Conservation (phyloP, 2,113 vertebrate species). For the Motacilla alba region DNA sequence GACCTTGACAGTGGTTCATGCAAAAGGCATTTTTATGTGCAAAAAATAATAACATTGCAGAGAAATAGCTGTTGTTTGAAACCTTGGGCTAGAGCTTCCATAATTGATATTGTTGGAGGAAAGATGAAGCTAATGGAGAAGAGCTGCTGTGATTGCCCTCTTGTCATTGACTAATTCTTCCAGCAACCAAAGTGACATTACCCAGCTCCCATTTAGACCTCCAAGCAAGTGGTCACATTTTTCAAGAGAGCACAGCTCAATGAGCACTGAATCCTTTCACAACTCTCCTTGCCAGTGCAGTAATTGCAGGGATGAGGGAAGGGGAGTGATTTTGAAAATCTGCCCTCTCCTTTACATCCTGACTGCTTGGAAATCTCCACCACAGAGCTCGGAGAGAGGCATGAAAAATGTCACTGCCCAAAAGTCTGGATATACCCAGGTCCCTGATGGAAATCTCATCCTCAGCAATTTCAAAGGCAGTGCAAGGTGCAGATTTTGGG, state of each 20-base stretch:
- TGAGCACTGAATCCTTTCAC: background rate
- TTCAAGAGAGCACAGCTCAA: background rate
- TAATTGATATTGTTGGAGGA: conserved; percentile 56
- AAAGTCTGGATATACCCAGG: background rate
- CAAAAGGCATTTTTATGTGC: conserved; percentile 55
- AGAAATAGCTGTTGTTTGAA: conserved; percentile 54
- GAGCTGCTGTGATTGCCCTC: conserved; percentile 32
- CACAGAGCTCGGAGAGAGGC: fast-evolving
- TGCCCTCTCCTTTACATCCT: background rate
- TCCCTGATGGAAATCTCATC: background rate
- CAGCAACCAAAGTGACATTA: conserved; percentile 1
- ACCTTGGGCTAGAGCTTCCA: conserved; percentile 44
- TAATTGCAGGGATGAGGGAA: background rate
- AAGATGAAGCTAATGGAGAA: conserved; percentile 51
- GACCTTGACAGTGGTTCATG: conserved; percentile 59
- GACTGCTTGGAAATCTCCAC: background rate
- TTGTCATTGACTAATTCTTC: conserved; percentile 57
- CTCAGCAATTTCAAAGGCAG: background rate
- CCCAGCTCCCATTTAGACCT: conserved; percentile 12
- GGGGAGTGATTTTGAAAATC: background rate
- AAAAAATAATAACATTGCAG: conserved; percentile 51
- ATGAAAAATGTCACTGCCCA: background rate
- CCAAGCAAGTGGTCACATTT: background rate
- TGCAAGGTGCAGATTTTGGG: background rate
- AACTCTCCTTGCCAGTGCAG: background rate